These are phyloP conservation scores for Chrysina gloriosa DNA, from an alignment of 2,888 invertebrate genomes.

Conservation along the genomic window DNA sequence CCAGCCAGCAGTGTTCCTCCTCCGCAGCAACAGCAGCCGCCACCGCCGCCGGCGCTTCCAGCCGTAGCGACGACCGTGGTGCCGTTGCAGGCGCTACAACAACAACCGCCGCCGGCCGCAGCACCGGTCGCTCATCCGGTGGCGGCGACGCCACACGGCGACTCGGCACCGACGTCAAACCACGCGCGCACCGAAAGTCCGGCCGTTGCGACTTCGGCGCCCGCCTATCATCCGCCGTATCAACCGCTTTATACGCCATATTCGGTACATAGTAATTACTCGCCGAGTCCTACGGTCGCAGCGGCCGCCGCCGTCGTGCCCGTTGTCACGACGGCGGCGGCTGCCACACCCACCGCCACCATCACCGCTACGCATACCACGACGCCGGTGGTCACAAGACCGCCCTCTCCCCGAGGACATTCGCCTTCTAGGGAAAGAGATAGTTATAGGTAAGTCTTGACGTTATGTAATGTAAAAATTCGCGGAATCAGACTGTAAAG, in stretches of 20 bases:
- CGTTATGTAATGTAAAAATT: too few species aligned
- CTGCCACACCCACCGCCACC: conserved; percentile 65
- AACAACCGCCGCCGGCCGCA: conserved; percentile 70
- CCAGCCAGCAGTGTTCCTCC: conserved; percentile 39
- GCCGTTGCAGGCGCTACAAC: conserved; percentile 58
- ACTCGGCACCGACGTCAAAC: conserved; percentile 59
- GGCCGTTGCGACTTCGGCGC: conserved; percentile 67
- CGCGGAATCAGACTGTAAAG: too few species aligned
- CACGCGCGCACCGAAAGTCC: conserved; percentile 68
- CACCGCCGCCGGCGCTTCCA: conserved; percentile 60
- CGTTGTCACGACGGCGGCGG: conserved; percentile 60
- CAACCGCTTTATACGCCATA: conserved; percentile 85
- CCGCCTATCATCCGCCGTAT: conserved; percentile 65
- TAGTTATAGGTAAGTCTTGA: conserved; percentile 81
- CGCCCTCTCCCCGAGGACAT: conserved; percentile 82
- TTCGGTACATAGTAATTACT: conserved; percentile 79
- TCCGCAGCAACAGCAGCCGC: conserved; percentile 43
- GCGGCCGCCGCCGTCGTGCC: conserved; percentile 39
- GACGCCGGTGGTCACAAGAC: conserved; percentile 66
- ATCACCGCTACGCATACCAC: conserved; percentile 63
- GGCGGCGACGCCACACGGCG: conserved; percentile 59
- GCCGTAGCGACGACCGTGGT: conserved; percentile 65
- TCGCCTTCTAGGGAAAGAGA: conserved; percentile 85
- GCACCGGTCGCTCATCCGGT: conserved; percentile 61
- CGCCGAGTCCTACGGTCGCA: too few species aligned